Percentiles rank a stretch among this genome's conserved stretches.
Conservation (phyloP, 2,797 vertebrate genomes). For the Sibirionetta formosa region DNA sequence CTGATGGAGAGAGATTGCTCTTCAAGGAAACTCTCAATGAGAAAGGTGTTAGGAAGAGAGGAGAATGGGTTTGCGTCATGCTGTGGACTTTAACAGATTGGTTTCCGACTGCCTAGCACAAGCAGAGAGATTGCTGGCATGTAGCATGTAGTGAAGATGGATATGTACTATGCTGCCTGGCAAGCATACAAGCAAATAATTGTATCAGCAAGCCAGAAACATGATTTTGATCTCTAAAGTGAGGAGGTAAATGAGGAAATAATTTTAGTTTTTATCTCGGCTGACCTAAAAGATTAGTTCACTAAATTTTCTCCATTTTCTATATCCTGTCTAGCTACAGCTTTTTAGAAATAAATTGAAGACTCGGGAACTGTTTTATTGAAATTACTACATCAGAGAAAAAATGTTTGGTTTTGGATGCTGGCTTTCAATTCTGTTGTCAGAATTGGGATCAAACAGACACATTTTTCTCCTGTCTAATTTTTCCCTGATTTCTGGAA, state of each 20-base stretch:
- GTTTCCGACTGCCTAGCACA: conserved; percentile 36
- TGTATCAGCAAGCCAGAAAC: conserved; percentile 29
- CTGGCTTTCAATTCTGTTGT: neutral
- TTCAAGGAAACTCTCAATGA: conserved; percentile 18
- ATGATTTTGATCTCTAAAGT: conserved; percentile 5
- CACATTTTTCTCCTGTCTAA: neutral
- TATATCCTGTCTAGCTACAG: neutral
- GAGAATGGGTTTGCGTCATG: neutral
- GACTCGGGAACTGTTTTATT: neutral
- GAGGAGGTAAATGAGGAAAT: conserved; percentile 28
- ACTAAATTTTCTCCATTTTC: conserved; percentile 15
- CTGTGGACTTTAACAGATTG: conserved; percentile 66
- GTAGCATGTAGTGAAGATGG: conserved; percentile 38
- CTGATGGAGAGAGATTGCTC: conserved; percentile 24
- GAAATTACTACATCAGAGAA: neutral
- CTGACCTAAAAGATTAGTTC: conserved; percentile 6
- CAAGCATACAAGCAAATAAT: conserved; percentile 53
- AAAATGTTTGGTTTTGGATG: neutral
- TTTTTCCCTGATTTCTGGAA: conserved; percentile 21
- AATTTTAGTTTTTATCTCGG: conserved; percentile 32
- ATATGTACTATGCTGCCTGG: conserved; percentile 32
- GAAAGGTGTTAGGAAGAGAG: conserved; percentile 8
- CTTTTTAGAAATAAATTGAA: neutral
- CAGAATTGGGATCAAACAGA: neutral
- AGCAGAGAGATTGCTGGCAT: conserved; percentile 29